Evolutionary conservation across 2,797 vertebrate genomes (phyloP).

Genomic region (Neosilurus hyrtlii): DNA sequence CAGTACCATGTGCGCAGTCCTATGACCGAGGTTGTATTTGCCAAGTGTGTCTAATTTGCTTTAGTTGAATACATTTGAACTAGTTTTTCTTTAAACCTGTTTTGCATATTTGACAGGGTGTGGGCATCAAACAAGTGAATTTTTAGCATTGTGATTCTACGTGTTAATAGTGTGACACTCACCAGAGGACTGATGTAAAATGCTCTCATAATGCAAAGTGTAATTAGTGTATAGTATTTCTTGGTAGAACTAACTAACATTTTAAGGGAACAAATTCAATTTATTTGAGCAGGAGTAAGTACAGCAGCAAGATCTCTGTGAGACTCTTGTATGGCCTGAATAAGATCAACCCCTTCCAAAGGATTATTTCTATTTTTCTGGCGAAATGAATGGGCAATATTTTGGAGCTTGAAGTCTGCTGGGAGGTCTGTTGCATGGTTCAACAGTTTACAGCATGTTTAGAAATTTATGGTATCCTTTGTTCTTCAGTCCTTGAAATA

Average conservation of each 20-base stretch:
- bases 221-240: background rate
- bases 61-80: background rate
- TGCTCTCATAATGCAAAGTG: background rate
- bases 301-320: constrained; percentile 72
- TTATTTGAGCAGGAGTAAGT: constrained; percentile 51
- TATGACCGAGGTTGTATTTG: background rate
- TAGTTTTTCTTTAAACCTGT: background rate
- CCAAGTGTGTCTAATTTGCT: background rate
- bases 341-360: constrained; percentile 57
- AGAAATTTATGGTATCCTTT: constrained; percentile 67
- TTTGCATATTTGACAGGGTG: background rate
- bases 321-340: constrained; percentile 71
- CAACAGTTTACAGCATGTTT: constrained; percentile 76
- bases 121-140: background rate
- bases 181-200: background rate
- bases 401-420: constrained; percentile 70
- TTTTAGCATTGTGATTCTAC: background rate
- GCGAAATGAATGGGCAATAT: constrained; percentile 69
- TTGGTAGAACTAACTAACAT: background rate
- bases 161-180: background rate
- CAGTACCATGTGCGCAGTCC: background rate
- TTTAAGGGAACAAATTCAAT: background rate
- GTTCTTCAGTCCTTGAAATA: constrained; percentile 77
- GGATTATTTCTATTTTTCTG: constrained; percentile 51
- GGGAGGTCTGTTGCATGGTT: constrained; percentile 60